phyloP scores from a whole-genome alignment of 2,888 invertebrate genomes.

The Syrphus vitripennis region DNA sequence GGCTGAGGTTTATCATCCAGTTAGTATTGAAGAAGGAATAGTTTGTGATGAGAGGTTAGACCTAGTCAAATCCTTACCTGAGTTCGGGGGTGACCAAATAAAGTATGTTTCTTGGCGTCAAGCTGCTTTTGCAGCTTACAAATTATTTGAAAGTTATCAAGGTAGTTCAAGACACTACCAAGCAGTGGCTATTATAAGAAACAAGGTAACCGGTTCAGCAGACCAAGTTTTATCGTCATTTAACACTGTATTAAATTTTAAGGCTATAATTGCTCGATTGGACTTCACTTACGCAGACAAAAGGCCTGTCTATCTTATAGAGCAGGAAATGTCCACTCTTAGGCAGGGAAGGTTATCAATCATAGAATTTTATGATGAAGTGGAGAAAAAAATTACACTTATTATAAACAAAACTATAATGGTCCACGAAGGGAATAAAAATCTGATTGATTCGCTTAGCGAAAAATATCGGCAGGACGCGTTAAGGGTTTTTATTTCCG shows the following conservation, averaged over 20 bases:
- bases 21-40: not conserved
- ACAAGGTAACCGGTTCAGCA: no score
- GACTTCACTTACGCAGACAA: conserved; percentile 70
- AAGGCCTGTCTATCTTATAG: conserved; percentile 51
- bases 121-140: not conserved
- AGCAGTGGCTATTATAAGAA: no score
- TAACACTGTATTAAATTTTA: conserved; percentile 62
- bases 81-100: conserved; percentile 3
- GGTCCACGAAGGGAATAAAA: conserved; percentile 36
- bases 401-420: no score
- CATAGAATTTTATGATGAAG: no score
- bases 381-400: no score
- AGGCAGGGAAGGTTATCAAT: conserved; percentile 69
- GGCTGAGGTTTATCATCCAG: not conserved
- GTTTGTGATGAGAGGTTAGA: conserved; percentile 7
- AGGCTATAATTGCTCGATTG: conserved; percentile 54
- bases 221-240: conserved; percentile 52
- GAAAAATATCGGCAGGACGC: conserved; percentile 66
- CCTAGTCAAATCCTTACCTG: conserved; percentile 1
- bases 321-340: conserved; percentile 57
- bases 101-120: conserved; percentile 12
- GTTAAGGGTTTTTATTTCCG: conserved; percentile 19
- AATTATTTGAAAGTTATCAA: not conserved
- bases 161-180: no score
- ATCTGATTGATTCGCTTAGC: conserved; percentile 44